Percentiles rank a stretch among this genome's conserved stretches.
Evolutionary conservation across 2,113 vertebrate genomes (phyloP).

Genomic region (Cygnus buccinator): DNA sequence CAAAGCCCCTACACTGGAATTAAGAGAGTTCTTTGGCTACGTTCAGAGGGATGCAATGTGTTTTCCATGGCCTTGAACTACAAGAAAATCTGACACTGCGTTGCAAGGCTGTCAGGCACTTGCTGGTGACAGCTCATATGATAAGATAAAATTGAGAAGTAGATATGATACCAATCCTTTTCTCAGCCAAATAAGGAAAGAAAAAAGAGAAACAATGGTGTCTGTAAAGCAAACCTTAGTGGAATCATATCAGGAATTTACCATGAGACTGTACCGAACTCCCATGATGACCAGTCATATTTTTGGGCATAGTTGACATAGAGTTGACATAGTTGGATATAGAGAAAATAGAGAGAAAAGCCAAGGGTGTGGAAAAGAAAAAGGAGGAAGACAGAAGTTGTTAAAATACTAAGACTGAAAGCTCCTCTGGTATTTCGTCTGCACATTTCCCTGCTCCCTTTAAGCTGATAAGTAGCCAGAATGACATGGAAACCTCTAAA

Average conservation of each 20-base stretch:
- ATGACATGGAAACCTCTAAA: neutral
- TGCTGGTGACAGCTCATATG: neutral
- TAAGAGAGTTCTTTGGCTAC: neutral
- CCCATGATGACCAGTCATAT: neutral
- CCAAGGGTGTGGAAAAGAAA: neutral
- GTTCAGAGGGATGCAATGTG: neutral
- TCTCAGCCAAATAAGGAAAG: neutral
- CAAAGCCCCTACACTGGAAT: neutral
- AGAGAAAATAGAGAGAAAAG: neutral
- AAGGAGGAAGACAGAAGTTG: neutral
- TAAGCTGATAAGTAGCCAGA: neutral
- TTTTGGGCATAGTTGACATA: neutral
- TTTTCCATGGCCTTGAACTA: neutral
- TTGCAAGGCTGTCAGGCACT: neutral
- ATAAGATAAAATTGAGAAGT: neutral
- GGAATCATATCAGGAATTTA: neutral
- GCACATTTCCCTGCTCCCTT: neutral
- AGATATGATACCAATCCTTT: neutral
- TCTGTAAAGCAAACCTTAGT: neutral
- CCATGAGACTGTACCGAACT: neutral
- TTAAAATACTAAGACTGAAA: neutral
- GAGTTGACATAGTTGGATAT: too few species aligned
- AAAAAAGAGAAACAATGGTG: neutral
- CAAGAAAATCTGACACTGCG: neutral
- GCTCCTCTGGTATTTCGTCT: neutral